phyloP scores from a whole-genome alignment of 2,113 vertebrate species.

The Lates calcarifer region DNA sequence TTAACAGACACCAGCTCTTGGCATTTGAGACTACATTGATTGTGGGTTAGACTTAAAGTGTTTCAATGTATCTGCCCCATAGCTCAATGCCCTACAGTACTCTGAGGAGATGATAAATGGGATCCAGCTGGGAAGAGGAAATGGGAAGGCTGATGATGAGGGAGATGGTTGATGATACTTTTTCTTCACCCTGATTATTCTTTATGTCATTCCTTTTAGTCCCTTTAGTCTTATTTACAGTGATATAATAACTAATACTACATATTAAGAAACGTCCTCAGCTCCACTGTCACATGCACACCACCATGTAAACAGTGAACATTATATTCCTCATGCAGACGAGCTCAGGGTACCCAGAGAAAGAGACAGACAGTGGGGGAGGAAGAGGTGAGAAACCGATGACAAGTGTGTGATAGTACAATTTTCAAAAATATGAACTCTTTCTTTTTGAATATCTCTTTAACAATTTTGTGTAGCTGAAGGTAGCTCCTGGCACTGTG shows the following conservation, averaged over 20 bases:
- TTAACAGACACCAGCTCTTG: conserved; percentile 39
- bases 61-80: conserved; percentile 17
- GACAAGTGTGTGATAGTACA: conserved; percentile 16
- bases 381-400: neutral
- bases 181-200: conserved; percentile 35
- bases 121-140: conserved; percentile 21
- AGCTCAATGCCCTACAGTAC: conserved; percentile 24
- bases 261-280: conserved; percentile 24
- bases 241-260: neutral
- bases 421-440: conserved; percentile 37
- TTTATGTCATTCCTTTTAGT: conserved; percentile 15
- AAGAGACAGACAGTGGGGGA: neutral
- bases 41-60: conserved; percentile 34
- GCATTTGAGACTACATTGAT: conserved; percentile 47
- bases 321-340: conserved; percentile 8
- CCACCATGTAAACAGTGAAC: neutral
- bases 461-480: conserved; percentile 1
- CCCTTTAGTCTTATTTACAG: conserved; percentile 6
- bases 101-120: conserved; percentile 42
- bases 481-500: conserved; percentile 8
- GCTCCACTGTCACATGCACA: neutral
- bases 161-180: conserved; percentile 25
- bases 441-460: conserved; percentile 18
- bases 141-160: conserved; percentile 23
- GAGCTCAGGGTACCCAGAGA: neutral